phyloP scores from a whole-genome alignment of 92 coral and sea anemone genomes.

The Porites evermanni region DNA sequence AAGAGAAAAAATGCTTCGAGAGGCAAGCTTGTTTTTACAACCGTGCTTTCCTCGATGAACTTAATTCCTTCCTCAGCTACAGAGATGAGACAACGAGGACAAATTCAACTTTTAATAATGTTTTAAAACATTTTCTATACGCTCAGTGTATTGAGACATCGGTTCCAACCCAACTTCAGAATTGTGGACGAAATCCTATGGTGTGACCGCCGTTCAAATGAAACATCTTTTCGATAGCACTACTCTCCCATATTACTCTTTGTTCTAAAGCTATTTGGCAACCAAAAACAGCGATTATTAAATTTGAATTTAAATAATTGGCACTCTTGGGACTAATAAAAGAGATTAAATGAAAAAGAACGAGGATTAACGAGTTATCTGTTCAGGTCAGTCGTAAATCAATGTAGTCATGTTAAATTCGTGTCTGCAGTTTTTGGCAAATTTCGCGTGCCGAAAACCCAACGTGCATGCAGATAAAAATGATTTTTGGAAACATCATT shows the following conservation, averaged over 20 bases:
- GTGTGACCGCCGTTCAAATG: too few species aligned
- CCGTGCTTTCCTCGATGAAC: background rate
- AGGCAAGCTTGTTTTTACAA: background rate
- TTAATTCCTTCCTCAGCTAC: background rate
- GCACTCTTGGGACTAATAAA: too few species aligned
- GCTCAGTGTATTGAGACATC: too few species aligned
- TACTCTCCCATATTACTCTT: too few species aligned
- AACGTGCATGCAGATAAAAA: background rate
- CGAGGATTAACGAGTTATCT: background rate
- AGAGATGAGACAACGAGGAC: too few species aligned
- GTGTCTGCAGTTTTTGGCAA: background rate
- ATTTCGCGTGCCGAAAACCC: slow-evolving; percentile 22
- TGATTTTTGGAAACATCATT: slow-evolving; percentile 10
- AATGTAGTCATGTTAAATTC: background rate
- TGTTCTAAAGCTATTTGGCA: too few species aligned
- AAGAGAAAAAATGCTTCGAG: background rate
- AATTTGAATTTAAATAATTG: too few species aligned
- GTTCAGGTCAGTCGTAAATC: background rate
- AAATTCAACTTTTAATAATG: background rate
- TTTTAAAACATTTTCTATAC: background rate
- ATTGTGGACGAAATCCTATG: too few species aligned
- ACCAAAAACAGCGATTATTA: too few species aligned
- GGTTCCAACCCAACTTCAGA: too few species aligned
- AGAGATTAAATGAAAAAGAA: background rate
- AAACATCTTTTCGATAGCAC: too few species aligned